Evolutionary conservation across 2,113 vertebrate genomes (phyloP), one percentile per base, ranked within the genome.

Genomic region (Poeciliopsis turrubarensis): DNA sequence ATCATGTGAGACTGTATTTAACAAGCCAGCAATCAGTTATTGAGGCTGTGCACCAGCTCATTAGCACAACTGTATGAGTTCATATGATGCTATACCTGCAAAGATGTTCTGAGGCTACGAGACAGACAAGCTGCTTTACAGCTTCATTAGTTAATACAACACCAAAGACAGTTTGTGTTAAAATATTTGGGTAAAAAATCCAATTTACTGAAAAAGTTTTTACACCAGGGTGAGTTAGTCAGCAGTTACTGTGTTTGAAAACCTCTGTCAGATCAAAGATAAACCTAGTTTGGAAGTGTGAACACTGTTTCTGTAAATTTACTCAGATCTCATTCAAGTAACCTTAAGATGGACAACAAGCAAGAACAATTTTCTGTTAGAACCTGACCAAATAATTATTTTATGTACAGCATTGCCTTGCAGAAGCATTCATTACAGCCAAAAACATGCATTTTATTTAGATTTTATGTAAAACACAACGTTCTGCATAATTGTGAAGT

Each of bases 51-150:
- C 2, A 1, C 64, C 62, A 62, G 30, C 77, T 84, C 77, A 84
- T 87, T 80, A 91, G 54, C 71, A 73, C 83, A 66, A 60, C 65
- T 75, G 68, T 80, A 39, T 51, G 47, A 51, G 60, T 79, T 87
- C 68, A 87, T 84, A 86, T 87, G 65, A 87, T 80, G 79, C 74
- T 67, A 26, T 41, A 85, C 84, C 81, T 87, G 79, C 79, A 80
- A 70, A 65, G 83, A 73, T 25, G 34, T 68, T 70, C 63, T 31
- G 60, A 73, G 77, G 65, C 32, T 73, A 51, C 65, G 26, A 54
- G 29, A 78, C 60, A 65, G 64, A 65, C 64, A 26, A 70, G 60
- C 66, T 67, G 68, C 32, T 73, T 75, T 65, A 70, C 60, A 37
- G 47, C 65, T 65, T 79, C 60, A 85, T 84, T 79, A 79, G 57